A percentile compares a stretch with the other conserved stretches of the same genome.
Conservation (phyloP, 2,113 vertebrate species). For the Sceloporus undulatus region DNA sequence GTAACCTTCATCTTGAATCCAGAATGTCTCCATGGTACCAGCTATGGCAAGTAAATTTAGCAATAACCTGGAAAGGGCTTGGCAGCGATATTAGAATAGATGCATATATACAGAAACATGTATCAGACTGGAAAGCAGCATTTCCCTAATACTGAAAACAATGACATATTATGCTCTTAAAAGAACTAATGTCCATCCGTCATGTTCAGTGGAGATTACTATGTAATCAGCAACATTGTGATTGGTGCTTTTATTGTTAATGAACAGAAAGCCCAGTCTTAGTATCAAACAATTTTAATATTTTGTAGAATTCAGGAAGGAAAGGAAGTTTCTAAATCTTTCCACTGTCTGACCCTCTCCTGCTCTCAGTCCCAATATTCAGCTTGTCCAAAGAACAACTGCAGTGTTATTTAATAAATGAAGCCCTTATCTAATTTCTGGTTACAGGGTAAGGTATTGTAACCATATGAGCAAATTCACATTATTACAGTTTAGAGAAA, state of each 20-base stretch:
- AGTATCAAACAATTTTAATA: conserved; percentile 10
- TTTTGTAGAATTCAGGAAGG: conserved; percentile 22
- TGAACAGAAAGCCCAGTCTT: conserved; percentile 21
- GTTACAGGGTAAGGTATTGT: conserved; percentile 22
- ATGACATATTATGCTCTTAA: background rate
- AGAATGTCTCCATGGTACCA: conserved; percentile 39
- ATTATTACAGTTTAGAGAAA: conserved; percentile 23
- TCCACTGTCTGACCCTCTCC: conserved; percentile 22
- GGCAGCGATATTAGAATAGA: background rate
- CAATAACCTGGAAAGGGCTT: conserved; percentile 33
- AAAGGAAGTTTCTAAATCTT: background rate
- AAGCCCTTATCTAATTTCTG: conserved; percentile 38
- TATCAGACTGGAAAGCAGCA: background rate
- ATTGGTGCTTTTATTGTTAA: background rate
- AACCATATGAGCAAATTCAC: background rate
- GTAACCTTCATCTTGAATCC: conserved; percentile 64
- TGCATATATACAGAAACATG: background rate
- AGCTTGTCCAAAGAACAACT: conserved; percentile 5
- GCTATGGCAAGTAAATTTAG: conserved; percentile 43
- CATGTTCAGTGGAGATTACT: conserved; percentile 12
- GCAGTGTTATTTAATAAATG: conserved; percentile 46
- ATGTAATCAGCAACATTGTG: background rate
- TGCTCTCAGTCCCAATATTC: background rate
- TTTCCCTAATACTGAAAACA: background rate
- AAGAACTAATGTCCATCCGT: conserved; percentile 27